A percentile compares a stretch with the other conserved stretches of the same genome.
Evolutionary conservation across 2,797 vertebrate species (phyloP).

Genomic region (Brachyrhaphis roseni): DNA sequence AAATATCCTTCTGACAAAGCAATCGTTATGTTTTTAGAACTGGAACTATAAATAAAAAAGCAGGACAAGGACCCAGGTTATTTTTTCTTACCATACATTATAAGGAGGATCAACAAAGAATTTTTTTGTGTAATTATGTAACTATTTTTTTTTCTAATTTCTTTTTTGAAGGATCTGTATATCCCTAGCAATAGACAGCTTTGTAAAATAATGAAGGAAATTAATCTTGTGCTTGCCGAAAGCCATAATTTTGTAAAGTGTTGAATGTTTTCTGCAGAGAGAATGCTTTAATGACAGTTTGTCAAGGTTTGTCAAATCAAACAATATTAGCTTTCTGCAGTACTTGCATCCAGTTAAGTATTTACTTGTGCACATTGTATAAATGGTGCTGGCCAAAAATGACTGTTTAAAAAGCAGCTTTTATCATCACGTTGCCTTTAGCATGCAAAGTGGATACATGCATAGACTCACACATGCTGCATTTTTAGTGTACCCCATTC

Average conservation of each 20-base stretch:
- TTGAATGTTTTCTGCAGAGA: not conserved
- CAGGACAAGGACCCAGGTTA: not conserved
- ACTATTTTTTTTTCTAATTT: not conserved
- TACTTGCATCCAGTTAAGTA: conserved; percentile 8
- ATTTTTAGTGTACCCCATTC: conserved; percentile 14
- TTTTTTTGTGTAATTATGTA: not conserved
- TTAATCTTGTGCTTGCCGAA: not conserved
- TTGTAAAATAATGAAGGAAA: conserved; percentile 10
- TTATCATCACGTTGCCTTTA: conserved; percentile 27
- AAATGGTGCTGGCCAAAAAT: conserved; percentile 9
- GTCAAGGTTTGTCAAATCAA: conserved; percentile 16
- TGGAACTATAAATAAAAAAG: not conserved
- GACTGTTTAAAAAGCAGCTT: conserved; percentile 5
- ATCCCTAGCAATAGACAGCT: not conserved
- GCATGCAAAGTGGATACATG: conserved; percentile 3
- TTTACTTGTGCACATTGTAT: conserved; percentile 4
- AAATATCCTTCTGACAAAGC: not conserved
- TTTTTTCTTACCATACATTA: not conserved
- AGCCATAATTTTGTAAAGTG: not conserved
- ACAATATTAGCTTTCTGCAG: not conserved
- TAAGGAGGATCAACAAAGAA: not conserved
- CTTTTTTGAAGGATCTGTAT: not conserved
- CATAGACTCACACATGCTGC: not conserved
- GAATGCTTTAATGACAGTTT: conserved; percentile 6
- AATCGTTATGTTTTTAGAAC: not conserved